A percentile compares a stretch with the other conserved stretches of the same genome.
phyloP scores from a whole-genome alignment of 2,113 vertebrate species.

The Nerophis lumbriciformis region DNA sequence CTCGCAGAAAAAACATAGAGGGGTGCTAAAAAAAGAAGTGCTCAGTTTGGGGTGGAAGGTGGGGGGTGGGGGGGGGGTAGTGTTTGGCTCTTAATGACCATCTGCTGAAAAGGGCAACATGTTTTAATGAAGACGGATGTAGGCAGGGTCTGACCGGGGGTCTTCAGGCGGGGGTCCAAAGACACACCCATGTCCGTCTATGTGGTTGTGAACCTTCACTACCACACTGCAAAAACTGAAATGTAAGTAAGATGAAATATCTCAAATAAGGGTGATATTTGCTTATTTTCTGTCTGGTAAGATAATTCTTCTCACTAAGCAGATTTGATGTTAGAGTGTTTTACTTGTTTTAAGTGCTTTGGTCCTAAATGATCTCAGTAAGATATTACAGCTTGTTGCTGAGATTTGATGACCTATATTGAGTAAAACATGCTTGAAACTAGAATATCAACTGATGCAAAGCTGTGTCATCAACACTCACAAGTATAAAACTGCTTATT shows the following conservation, averaged over 20 bases:
- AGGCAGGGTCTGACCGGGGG: slow-evolving; percentile 60
- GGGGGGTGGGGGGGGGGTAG: slow-evolving; percentile 24
- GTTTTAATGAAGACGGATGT: slow-evolving; percentile 77
- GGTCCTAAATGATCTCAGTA: too few relatives aligned
- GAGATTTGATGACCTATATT: too few relatives aligned
- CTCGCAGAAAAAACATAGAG: slow-evolving; percentile 32
- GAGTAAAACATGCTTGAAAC: too few relatives aligned
- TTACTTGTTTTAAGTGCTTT: too few relatives aligned
- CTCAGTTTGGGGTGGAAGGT: slow-evolving; percentile 35
- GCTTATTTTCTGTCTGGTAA: too few relatives aligned
- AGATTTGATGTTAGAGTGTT: too few relatives aligned
- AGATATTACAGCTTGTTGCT: too few relatives aligned
- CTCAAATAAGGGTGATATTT: too few relatives aligned
- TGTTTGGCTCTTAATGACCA: slow-evolving; percentile 66
- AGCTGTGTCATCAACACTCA: too few relatives aligned
- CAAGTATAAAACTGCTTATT: too few relatives aligned
- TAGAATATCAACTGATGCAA: too few relatives aligned
- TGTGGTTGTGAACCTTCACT: slow-evolving; percentile 23
- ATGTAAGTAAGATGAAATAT: background rate
- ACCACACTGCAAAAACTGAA: background rate
- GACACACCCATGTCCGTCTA: slow-evolving; percentile 51
- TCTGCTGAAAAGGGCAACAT: slow-evolving; percentile 67
- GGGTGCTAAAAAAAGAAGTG: slow-evolving; percentile 33
- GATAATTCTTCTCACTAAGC: too few relatives aligned
- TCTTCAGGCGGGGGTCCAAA: slow-evolving; percentile 64